A percentile compares a stretch with the other conserved stretches of the same genome.
Evolutionary conservation across 2,113 vertebrate species (phyloP).

Genomic region (Cryptotis parvus): DNA sequence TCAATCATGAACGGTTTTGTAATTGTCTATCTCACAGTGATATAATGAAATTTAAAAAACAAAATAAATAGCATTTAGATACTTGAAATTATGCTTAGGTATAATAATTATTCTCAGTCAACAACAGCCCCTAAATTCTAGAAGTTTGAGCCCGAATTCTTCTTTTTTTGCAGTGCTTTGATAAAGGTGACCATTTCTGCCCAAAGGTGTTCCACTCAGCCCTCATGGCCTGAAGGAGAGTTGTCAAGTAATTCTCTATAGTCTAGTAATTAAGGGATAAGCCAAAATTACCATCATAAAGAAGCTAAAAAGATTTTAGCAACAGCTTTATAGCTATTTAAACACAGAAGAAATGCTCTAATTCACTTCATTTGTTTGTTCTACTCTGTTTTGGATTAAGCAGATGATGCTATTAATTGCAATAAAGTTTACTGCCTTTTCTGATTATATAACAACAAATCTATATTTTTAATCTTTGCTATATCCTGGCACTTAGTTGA

Average conservation of each 20-base stretch:
- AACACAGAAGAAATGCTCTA: not conserved
- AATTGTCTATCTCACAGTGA: too few relatives aligned
- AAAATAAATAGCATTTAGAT: too few relatives aligned
- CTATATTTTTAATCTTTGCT: slow-evolving; percentile 10
- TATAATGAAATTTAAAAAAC: too few relatives aligned
- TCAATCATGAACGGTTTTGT: too few relatives aligned
- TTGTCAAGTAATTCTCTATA: not conserved
- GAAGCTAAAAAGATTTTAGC: slow-evolving; percentile 16
- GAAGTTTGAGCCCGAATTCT: not conserved
- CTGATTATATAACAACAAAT: slow-evolving; percentile 27
- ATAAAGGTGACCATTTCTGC: too few relatives aligned
- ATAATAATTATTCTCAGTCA: too few relatives aligned
- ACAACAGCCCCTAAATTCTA: not conserved
- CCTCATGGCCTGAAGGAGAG: not conserved
- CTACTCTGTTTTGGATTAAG: slow-evolving; percentile 14
- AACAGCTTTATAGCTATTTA: not conserved
- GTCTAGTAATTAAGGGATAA: not conserved
- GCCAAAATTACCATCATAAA: slow-evolving; percentile 21
- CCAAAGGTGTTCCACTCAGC: too few relatives aligned
- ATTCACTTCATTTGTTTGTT: slow-evolving; percentile 13
- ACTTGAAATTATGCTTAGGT: too few relatives aligned
- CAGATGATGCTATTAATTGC: not conserved
- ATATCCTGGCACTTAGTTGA: not conserved
- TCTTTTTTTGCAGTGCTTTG: too few relatives aligned
- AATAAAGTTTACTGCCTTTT: slow-evolving; percentile 30